Conservation (phyloP, 2,888 invertebrate species). For the Antitype chi region DNA sequence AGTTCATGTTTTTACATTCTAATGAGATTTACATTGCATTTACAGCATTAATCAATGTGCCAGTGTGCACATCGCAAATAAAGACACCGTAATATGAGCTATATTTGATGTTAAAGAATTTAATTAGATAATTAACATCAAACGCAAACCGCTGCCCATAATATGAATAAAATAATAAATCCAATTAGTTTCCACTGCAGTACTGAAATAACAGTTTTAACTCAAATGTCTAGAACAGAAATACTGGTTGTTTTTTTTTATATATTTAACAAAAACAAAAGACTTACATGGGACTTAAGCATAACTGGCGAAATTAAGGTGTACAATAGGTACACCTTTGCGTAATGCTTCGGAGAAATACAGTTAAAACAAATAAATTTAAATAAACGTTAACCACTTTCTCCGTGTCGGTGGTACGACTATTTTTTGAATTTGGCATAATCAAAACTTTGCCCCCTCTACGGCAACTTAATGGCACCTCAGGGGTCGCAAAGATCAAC, state of each 20-base stretch:
- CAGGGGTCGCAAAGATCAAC: too few species aligned
- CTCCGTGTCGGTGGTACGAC: too few species aligned
- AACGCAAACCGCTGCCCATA: slow-evolving; percentile 11
- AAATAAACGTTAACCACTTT: not conserved
- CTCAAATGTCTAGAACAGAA: slow-evolving; percentile 6
- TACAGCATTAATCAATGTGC: not conserved
- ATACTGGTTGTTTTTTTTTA: not conserved
- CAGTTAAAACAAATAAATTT: not conserved
- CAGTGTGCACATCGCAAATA: slow-evolving; percentile 2
- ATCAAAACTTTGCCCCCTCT: not conserved
- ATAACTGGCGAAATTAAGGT: too few species aligned
- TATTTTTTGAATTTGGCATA: not conserved
- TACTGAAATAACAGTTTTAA: not conserved
- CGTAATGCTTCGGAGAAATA: too few species aligned
- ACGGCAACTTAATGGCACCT: too few species aligned
- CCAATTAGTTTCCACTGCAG: not conserved
- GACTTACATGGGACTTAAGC: too few species aligned
- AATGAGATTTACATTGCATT: not conserved
- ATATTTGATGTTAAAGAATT: slow-evolving; percentile 31
- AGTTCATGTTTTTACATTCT: not conserved
- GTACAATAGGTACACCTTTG: too few species aligned
- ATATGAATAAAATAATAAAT: slow-evolving; percentile 38
- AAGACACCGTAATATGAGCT: not conserved
- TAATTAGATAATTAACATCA: slow-evolving; percentile 23
- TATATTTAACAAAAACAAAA: too few species aligned